Evolutionary conservation across 2,888 invertebrate genomes (phyloP).

Genomic region (Tubiluchus corallicola): DNA sequence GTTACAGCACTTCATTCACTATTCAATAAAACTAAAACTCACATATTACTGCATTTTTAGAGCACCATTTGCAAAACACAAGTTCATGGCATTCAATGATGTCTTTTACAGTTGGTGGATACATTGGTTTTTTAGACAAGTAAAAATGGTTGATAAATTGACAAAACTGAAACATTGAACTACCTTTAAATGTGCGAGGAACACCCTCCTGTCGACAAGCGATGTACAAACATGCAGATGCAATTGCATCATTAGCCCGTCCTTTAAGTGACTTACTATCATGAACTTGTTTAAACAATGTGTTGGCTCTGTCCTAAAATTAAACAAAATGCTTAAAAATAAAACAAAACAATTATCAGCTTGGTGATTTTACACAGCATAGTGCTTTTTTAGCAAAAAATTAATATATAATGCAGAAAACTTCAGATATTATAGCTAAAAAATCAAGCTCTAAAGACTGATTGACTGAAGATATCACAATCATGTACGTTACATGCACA

Average conservation of each 20-base stretch:
- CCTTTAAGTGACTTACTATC: slow-evolving; percentile 90
- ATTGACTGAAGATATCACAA: background rate
- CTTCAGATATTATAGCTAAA: background rate
- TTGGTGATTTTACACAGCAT: too few relatives aligned
- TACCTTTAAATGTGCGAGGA: slow-evolving; percentile 78
- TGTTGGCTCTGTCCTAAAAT: slow-evolving; percentile 64
- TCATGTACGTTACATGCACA: too few relatives aligned
- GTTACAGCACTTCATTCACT: too few relatives aligned
- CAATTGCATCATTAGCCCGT: slow-evolving; percentile 90
- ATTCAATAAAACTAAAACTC: too few relatives aligned
- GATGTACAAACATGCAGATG: slow-evolving; percentile 94
- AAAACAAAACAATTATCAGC: slow-evolving; percentile 13
- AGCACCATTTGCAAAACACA: too few relatives aligned
- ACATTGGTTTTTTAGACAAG: too few relatives aligned
- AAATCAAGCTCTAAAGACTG: background rate
- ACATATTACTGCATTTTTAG: too few relatives aligned
- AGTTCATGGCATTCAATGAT: too few relatives aligned
- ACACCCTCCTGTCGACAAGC: slow-evolving; percentile 97
- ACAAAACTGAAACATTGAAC: background rate
- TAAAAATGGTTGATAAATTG: too few relatives aligned
- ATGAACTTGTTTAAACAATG: slow-evolving; percentile 86
- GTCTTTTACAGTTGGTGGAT: too few relatives aligned
- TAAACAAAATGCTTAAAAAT: slow-evolving; percentile 7
- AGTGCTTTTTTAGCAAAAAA: slow-evolving; percentile 8
- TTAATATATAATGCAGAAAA: background rate